Base-by-base conservation (phyloP, 2,113 vertebrate genomes). In the Mola mola region DNA sequence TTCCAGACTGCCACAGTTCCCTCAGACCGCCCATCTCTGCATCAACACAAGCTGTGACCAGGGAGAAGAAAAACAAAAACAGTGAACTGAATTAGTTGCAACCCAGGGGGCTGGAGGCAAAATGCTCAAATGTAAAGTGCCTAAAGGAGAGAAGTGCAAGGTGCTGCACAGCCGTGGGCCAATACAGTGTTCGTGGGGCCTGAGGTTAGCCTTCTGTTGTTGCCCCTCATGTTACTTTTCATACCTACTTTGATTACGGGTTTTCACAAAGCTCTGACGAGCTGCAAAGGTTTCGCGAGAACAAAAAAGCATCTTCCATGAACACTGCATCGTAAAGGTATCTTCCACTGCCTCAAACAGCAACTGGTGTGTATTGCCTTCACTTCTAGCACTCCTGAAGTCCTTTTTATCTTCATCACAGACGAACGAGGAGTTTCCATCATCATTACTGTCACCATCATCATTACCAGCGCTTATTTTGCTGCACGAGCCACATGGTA, bases 41-140 rank as follows among this genome's bases (percentile, higher is more conserved):
- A 55, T 67, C 59, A 20, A 43, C 44, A 46, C 60, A 61, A 48
- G 21, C 36, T 53, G 64, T 42, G 41, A 62, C 58, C 29, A 46
- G 42, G 28, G 25, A 17, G 3, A 43, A 42, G 25, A 33, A 58
- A 62, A 56, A 71, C 53, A 66, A 66, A 62, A 53, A 50, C 57
- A 73, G 41, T 43, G 31, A 44, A 26, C 12, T 25, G 43, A 73
- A 52, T 76, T 48, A 25, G 41, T 49, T 66, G 71, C 21, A 65
- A 55, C 31, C 51, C 5, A 2, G 46, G 66, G 8, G 2, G 61
- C 68, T 81, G 17, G 55, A 38, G 58, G 72, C 80, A 10, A 28
- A n/a, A 37, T 37, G 70, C 66, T 64, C 51, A 72, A 64, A 37
- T 66, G 40, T 51, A 66, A 74, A 25, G 38, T 55, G 69, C 53